phyloP scores from a whole-genome alignment of 2,888 invertebrate genomes.

The Bimastos eiseni region DNA sequence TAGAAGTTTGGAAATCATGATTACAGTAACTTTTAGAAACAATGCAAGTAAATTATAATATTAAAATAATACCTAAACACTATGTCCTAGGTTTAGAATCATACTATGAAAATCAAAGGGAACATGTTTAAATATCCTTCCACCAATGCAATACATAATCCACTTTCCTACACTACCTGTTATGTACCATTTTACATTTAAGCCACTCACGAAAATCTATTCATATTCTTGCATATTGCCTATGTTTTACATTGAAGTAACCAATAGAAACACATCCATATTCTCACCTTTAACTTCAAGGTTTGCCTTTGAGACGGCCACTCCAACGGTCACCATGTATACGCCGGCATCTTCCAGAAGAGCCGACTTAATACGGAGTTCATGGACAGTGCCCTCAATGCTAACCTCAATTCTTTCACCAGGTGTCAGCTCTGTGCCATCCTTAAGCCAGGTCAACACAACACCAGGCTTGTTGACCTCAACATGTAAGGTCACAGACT shows the following conservation, averaged over 20 bases:
- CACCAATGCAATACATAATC: not conserved
- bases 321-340: constrained; percentile 71
- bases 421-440: constrained; percentile 36
- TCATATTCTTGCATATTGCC: not conserved
- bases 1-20: no score
- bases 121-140: no score
- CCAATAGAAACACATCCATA: not conserved
- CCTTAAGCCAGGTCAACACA: constrained; percentile 41
- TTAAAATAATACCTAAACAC: no score
- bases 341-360: constrained; percentile 79
- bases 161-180: not conserved
- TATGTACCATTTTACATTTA: not conserved
- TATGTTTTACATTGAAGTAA: not conserved
- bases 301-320: constrained; percentile 39
- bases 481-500: constrained; percentile 31
- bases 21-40: no score
- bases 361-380: constrained; percentile 76
- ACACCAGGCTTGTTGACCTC: constrained; percentile 50
- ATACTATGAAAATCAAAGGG: no score
- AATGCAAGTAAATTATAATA: no score
- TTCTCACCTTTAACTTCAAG: constrained; percentile 30
- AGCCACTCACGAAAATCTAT: not conserved
- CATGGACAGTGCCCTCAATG: constrained; percentile 50
- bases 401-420: constrained; percentile 37
- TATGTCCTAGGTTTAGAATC: no score